phyloP scores from a whole-genome alignment of 2,888 invertebrate genomes.

The Rhimphoctona megacephalus region DNA sequence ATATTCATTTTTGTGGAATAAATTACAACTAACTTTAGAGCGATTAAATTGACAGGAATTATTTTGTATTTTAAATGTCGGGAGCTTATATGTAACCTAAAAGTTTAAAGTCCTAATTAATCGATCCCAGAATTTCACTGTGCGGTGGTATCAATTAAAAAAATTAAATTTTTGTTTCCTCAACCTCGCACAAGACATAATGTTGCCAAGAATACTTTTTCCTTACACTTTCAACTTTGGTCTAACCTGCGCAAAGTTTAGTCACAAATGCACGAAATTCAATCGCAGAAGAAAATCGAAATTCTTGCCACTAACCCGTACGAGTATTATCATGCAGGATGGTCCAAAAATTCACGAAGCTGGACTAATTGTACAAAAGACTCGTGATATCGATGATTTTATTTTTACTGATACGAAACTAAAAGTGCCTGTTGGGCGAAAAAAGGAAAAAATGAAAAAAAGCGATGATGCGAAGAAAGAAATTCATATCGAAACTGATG shows the following conservation, averaged over 20 bases:
- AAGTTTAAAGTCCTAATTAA: not conserved
- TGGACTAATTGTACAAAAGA: conserved; percentile 87
- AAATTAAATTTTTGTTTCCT: not conserved
- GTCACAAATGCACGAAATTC: conserved; percentile 33
- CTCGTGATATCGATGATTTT: conserved; percentile 84
- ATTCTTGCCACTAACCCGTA: conserved; percentile 74
- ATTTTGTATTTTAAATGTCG: not conserved
- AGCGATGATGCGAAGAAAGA: conserved; percentile 37
- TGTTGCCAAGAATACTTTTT: conserved; percentile 37
- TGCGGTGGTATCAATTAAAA: not conserved
- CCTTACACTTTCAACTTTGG: not conserved
- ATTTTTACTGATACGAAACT: conserved; percentile 65
- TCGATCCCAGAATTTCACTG: not conserved
- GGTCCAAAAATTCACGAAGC: conserved; percentile 89
- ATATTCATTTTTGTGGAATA: conserved; percentile 53
- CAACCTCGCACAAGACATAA: not conserved
- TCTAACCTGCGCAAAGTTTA: not conserved
- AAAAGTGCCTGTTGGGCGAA: not conserved
- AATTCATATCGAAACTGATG: conserved; percentile 76
- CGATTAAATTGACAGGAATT: conserved; percentile 21
- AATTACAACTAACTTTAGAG: conserved; percentile 4
- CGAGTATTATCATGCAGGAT: conserved; percentile 88
- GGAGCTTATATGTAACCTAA: not conserved
- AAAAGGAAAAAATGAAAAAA: conserved; percentile 17
- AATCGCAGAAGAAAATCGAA: conserved; percentile 30